A percentile compares a stretch with the other conserved stretches of the same genome.
phyloP scores from a whole-genome alignment of 2,113 vertebrate genomes.

The Saguinus imperator region DNA sequence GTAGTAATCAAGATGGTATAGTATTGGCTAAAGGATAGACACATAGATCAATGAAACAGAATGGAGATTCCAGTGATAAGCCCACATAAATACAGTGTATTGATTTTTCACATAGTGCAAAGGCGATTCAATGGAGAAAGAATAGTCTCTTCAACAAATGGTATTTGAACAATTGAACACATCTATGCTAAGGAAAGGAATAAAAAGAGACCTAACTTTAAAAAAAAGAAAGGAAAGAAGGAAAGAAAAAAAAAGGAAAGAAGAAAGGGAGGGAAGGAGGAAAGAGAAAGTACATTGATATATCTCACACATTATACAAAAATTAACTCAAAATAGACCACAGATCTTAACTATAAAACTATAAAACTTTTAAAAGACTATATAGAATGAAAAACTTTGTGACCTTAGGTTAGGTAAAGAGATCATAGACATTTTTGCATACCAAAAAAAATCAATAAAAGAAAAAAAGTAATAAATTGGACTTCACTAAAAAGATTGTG shows the following conservation, averaged over 20 bases:
- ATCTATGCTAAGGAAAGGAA: background rate
- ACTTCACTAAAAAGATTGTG: constrained; percentile 24
- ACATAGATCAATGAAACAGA: background rate
- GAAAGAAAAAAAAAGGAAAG: background rate
- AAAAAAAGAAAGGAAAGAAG: background rate
- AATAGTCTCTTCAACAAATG: background rate
- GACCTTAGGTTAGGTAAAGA: background rate
- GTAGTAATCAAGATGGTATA: background rate
- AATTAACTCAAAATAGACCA: background rate
- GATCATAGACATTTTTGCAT: background rate
- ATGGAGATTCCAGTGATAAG: background rate
- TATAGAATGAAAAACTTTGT: background rate
- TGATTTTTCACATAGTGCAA: background rate
- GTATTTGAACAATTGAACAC: background rate
- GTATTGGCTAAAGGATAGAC: background rate
- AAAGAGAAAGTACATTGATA: background rate
- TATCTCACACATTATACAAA: background rate
- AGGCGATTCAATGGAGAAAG: background rate
- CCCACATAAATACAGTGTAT: background rate
- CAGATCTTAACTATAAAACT: background rate
- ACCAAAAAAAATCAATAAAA: background rate
- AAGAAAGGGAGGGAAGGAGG: background rate
- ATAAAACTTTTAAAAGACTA: background rate
- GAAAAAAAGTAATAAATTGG: background rate
- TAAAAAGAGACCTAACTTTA: background rate